These are phyloP conservation scores for Melinaea marsaeus DNA, from an alignment of 2,888 invertebrate genomes.

Conservation along the genomic window DNA sequence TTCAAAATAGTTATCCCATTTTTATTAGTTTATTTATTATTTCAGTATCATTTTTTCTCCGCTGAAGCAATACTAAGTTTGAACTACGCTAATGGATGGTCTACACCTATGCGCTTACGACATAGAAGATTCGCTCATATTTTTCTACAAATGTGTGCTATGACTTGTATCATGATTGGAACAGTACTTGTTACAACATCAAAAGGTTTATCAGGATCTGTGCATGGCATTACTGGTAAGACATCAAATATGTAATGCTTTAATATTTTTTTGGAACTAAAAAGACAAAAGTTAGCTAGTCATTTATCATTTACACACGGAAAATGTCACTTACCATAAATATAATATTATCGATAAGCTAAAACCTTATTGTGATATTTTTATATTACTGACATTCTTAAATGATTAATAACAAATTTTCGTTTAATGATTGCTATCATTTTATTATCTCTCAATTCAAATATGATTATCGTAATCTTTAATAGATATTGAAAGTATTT, in stretches of 20 bases:
- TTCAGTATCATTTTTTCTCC: conserved; percentile 51
- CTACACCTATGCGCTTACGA: conserved; percentile 41
- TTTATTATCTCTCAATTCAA: too few relatives aligned
- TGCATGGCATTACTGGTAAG: conserved; percentile 46
- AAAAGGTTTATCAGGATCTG: conserved; percentile 31
- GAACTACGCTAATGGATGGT: conserved; percentile 54
- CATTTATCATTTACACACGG: too few relatives aligned
- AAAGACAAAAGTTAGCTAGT: too few relatives aligned
- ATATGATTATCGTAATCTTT: too few relatives aligned
- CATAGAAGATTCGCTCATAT: conserved; percentile 45
- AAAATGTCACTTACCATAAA: too few relatives aligned
- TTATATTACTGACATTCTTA: too few relatives aligned
- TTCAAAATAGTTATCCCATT: too few relatives aligned
- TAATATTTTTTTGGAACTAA: neutral
- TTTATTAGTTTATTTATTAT: neutral
- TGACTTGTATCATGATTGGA: conserved; percentile 39
- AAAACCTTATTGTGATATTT: too few relatives aligned
- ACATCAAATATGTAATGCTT: neutral
- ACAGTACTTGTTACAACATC: conserved; percentile 25
- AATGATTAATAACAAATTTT: conserved; percentile 1
- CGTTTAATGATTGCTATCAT: too few relatives aligned
- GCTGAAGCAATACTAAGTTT: conserved; percentile 51
- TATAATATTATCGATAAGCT: too few relatives aligned
- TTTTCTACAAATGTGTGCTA: conserved; percentile 43
- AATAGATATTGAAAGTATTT: neutral